Conservation (phyloP, 1,140 invertebrate genomes). For the Chironomus tepperi region DNA sequence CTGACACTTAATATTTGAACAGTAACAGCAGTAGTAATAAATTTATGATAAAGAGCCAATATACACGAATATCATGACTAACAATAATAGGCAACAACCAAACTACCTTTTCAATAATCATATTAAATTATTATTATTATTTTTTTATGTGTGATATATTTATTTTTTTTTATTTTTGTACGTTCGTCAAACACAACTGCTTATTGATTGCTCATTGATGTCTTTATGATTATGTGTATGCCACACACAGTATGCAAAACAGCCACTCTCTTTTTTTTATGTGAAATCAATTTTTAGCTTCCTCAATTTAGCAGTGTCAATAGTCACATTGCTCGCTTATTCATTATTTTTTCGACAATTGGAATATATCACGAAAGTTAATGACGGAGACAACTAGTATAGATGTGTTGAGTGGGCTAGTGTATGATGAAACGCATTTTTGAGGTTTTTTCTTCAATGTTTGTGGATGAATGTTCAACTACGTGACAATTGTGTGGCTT, state of each 20-base stretch:
- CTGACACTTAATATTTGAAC: not conserved
- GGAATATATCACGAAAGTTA: no score
- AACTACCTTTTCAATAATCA: not conserved
- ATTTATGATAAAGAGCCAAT: not conserved
- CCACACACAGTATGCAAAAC: not conserved
- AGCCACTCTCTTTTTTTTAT: not conserved
- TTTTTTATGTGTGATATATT: not conserved
- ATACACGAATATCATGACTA: not conserved
- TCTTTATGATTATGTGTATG: slow-evolving; percentile 2
- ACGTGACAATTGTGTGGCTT: no score
- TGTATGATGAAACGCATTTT: no score
- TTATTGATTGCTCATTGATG: not conserved
- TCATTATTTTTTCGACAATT: no score
- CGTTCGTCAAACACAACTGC: not conserved
- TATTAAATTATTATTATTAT: not conserved
- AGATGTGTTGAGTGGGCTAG: no score
- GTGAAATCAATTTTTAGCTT: not conserved
- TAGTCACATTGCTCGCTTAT: no score
- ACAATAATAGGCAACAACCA: not conserved
- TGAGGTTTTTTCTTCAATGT: no score
- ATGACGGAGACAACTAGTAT: no score
- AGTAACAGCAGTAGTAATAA: slow-evolving; percentile 1
- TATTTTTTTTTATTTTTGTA: no score
- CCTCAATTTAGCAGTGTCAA: not conserved
- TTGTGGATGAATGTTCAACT: no score